phyloP scores from a whole-genome alignment of 1,140 invertebrate genomes.

The Drosophila nebulosa region DNA sequence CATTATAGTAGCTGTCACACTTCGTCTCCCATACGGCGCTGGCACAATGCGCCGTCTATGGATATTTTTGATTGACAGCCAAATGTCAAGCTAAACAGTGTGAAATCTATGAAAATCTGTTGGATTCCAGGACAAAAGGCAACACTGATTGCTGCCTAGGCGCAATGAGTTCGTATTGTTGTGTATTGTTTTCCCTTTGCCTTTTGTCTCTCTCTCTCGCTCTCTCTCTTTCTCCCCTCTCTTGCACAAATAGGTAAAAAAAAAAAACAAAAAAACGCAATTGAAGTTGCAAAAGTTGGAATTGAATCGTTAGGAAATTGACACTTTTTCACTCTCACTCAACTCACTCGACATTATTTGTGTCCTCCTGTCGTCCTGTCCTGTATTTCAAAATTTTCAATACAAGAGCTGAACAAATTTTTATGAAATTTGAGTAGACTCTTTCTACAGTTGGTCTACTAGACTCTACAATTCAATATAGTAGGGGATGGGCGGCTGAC shows the following conservation, averaged over 20 bases:
- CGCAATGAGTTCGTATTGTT: constrained; percentile 70
- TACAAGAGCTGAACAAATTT: constrained; percentile 11
- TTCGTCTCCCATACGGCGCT: constrained; percentile 6
- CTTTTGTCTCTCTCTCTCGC: constrained; percentile 55
- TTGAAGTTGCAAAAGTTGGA: constrained; percentile 53
- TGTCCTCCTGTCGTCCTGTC: too few species aligned
- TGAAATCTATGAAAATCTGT: constrained; percentile 48
- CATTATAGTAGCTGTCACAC: constrained; percentile 70
- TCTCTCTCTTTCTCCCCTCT: constrained; percentile 39
- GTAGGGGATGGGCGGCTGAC: background rate
- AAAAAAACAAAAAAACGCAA: constrained; percentile 50
- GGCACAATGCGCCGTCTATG: constrained; percentile 44
- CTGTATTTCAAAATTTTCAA: background rate
- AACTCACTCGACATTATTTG: background rate
- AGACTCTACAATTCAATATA: background rate
- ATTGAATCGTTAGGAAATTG: constrained; percentile 72
- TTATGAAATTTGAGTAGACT: constrained; percentile 41
- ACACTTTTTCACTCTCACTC: constrained; percentile 46
- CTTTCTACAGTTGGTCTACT: background rate
- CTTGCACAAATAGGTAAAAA: constrained; percentile 27
- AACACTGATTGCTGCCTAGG: constrained; percentile 60
- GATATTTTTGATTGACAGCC: constrained; percentile 65
- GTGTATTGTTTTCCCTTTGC: constrained; percentile 28
- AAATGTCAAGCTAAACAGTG: constrained; percentile 78
- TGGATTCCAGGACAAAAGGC: constrained; percentile 49